Conservation (phyloP, 2,113 vertebrate species). For the Rhinoptilus africanus region DNA sequence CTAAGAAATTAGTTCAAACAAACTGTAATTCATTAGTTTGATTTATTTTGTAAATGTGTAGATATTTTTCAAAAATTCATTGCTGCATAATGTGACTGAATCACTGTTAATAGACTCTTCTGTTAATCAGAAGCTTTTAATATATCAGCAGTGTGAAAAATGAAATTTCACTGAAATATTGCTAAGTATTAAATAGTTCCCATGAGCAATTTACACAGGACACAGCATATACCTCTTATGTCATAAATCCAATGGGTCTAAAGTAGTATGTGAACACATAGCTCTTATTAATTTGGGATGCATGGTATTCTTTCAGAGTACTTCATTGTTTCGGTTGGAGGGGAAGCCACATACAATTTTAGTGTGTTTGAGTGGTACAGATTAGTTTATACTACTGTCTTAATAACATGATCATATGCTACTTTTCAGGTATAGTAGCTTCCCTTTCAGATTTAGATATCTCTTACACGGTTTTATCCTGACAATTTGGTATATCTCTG, state of each 20-base stretch:
- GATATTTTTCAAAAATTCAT: constrained; percentile 25
- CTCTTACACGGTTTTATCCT: not conserved
- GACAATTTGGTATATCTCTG: not conserved
- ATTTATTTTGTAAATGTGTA: constrained; percentile 29
- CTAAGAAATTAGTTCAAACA: not conserved
- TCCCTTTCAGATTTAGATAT: not conserved
- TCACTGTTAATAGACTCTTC: not conserved
- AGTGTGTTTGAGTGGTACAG: not conserved
- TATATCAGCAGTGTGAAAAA: not conserved
- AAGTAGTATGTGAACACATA: not conserved
- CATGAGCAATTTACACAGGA: not conserved
- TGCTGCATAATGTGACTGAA: not conserved
- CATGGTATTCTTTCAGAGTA: not conserved
- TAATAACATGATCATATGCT: not conserved
- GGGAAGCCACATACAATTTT: not conserved
- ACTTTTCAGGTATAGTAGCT: not conserved
- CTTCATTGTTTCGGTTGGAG: not conserved
- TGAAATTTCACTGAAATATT: not conserved
- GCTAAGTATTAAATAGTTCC: not conserved
- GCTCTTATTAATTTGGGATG: not conserved
- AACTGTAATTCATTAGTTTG: not conserved
- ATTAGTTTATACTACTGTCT: not conserved
- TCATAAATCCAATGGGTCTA: not conserved
- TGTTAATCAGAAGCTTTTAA: not conserved
- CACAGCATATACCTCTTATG: not conserved